A percentile compares a stretch with the other conserved stretches of the same genome.
Conservation (phyloP, 2,888 invertebrate genomes). For the Ceraclea dissimilis region DNA sequence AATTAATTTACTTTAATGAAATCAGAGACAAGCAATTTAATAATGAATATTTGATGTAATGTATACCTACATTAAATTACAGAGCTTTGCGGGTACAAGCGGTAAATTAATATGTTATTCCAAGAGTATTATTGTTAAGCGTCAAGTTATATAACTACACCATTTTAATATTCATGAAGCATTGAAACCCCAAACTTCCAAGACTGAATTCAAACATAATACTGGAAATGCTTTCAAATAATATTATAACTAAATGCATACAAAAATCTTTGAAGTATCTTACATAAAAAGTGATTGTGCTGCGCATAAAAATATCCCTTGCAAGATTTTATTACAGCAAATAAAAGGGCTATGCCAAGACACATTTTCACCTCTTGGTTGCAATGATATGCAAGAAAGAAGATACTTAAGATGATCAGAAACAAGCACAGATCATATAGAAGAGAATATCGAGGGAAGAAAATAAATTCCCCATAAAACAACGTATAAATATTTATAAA, state of each 20-base stretch:
- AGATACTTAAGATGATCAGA: not conserved
- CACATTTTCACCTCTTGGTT: not conserved
- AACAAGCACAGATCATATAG: not conserved
- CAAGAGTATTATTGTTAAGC: too few species aligned
- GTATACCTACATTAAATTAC: too few species aligned
- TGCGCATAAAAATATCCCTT: not conserved
- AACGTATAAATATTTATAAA: conserved; percentile 8
- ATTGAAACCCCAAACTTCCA: too few species aligned
- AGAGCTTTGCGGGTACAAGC: too few species aligned
- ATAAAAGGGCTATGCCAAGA: not conserved
- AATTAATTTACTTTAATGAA: too few species aligned
- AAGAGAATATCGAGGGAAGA: not conserved
- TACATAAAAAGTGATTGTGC: not conserved
- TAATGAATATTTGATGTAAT: too few species aligned
- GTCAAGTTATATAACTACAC: not conserved
- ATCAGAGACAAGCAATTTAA: too few species aligned
- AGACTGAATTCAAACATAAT: too few species aligned
- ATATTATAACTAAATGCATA: not conserved
- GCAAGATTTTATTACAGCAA: not conserved
- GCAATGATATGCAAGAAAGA: not conserved
- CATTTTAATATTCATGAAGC: not conserved
- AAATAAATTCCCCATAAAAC: conserved; percentile 1
- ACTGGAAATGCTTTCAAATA: not conserved
- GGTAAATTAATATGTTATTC: too few species aligned
- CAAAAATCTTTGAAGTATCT: not conserved